These are phyloP conservation scores for Platichthys flesus DNA, from an alignment of 2,113 vertebrate species.

Conservation along the genomic window DNA sequence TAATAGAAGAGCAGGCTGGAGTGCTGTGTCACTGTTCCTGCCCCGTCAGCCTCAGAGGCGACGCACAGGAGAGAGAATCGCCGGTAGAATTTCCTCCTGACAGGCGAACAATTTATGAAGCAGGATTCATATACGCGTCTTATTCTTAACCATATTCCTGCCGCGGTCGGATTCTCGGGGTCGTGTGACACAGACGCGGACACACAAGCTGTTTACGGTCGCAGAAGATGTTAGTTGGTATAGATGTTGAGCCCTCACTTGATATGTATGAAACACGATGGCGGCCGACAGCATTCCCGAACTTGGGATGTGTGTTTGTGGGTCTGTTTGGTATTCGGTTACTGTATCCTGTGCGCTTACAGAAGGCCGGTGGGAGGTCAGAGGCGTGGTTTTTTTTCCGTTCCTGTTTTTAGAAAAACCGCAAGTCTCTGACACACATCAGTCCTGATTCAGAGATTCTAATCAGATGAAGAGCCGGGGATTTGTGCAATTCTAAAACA, in stretches of 20 bases:
- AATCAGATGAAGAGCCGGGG: neutral
- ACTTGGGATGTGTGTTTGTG: slow-evolving; percentile 44
- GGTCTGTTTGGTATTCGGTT: slow-evolving; percentile 39
- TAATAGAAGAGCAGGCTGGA: slow-evolving; percentile 72
- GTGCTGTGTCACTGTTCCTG: slow-evolving; percentile 73
- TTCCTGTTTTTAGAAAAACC: slow-evolving; percentile 20
- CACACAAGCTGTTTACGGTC: slow-evolving; percentile 68
- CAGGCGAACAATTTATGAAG: slow-evolving; percentile 65
- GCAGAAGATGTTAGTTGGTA: slow-evolving; percentile 61
- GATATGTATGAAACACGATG: slow-evolving; percentile 57
- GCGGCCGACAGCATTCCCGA: slow-evolving; percentile 55
- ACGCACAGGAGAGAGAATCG: slow-evolving; percentile 12
- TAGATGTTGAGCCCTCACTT: slow-evolving; percentile 57
- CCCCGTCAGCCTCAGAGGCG: slow-evolving; percentile 58
- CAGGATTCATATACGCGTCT: slow-evolving; percentile 34
- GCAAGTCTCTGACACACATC: neutral
- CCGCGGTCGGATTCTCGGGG: slow-evolving; percentile 36
- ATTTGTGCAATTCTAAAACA: slow-evolving; percentile 8
- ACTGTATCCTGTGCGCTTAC: neutral
- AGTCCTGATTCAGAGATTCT: neutral
- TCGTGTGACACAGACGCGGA: slow-evolving; percentile 53
- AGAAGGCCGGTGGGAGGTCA: slow-evolving; percentile 4
- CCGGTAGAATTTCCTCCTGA: slow-evolving; percentile 48
- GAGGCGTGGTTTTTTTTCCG: slow-evolving; percentile 33
- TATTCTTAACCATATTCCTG: slow-evolving; percentile 33